Evolutionary conservation across 2,888 invertebrate species (phyloP), one percentile per base, ranked within the genome.

Genomic region (Meiosimyza platycephala): DNA sequence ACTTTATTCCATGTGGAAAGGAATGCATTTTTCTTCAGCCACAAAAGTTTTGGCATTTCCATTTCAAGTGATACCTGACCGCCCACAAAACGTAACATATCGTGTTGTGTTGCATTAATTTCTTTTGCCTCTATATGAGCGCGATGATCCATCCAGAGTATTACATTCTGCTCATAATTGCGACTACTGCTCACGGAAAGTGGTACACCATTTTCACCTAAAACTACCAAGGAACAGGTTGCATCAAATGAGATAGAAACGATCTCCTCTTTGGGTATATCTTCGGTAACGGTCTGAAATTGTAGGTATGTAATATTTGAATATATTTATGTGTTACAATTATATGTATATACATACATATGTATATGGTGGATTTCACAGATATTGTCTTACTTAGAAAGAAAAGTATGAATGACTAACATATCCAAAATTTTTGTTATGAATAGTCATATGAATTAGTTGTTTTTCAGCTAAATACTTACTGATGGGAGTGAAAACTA

Each of bases 61-160:
- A 98, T 98, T 90, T 98, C 98, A n/a, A 96, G 89, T 0, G 97
- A 98, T 7, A 98, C 93, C 88, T 92, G 93, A 0, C 97, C 97
- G 2, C 98, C 98, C 3, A 96, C 95, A 88, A 93, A 95, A 80
- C 93, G 90, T 0, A 98, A 89, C 18, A 96, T 90, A 3, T 91
- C 88, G 88, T 97, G 95, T 11, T 91, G 88, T 1, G 91, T 90
- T 63, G 89, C 88, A 84, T 97, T 98, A 55, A 98, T 97, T 50
- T 89, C 87, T 64, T 92, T 90, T 0, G 97, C 94, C 89, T 98
- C 95, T 59, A 89, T 88, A 40, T 90, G 89, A 0, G 97, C 97
- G 81, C 97, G 89, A 84, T 97, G 97, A 84, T 97, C 97, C 93
- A 97, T 92, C 97, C 97, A 97, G 86, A 96, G 90, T 52, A 97